phyloP scores from a whole-genome alignment of 2,888 invertebrate species.

The Troides helena region DNA sequence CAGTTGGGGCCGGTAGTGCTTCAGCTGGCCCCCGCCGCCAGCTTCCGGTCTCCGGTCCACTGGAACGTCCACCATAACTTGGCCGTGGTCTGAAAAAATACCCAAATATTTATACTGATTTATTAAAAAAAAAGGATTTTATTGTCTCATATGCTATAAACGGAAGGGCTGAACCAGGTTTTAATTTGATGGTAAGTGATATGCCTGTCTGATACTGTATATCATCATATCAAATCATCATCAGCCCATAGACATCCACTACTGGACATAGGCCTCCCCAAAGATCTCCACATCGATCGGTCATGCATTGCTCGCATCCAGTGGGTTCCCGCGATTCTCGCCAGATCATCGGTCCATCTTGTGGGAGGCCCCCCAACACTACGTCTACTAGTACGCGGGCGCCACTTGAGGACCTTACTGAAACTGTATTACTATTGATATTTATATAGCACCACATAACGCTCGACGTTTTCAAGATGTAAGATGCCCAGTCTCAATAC shows the following conservation, averaged over 20 bases:
- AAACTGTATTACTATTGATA: no score
- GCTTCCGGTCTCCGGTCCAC: constrained; percentile 62
- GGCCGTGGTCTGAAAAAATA: constrained; percentile 45
- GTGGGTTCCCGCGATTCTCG: no score
- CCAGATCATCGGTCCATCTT: no score
- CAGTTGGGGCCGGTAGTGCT: constrained; percentile 55
- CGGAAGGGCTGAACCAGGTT: not conserved
- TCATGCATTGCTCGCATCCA: no score
- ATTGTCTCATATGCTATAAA: not conserved
- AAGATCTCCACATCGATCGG: no score
- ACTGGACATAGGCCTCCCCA: no score
- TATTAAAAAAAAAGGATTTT: not conserved
- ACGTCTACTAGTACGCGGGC: no score
- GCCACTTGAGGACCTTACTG: no score
- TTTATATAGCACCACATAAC: no score
- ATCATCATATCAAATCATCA: no score
- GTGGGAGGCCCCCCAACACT: no score
- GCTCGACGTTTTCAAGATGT: not conserved
- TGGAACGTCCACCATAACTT: constrained; percentile 65
- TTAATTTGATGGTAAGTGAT: not conserved
- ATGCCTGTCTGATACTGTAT: not conserved
- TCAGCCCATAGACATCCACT: no score
- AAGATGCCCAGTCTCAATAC: not conserved
- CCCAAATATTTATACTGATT: not conserved
- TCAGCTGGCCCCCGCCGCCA: constrained; percentile 69